These are phyloP conservation scores for Neoarius graeffei DNA, from an alignment of 2,113 vertebrate species.

Conservation along the genomic window DNA sequence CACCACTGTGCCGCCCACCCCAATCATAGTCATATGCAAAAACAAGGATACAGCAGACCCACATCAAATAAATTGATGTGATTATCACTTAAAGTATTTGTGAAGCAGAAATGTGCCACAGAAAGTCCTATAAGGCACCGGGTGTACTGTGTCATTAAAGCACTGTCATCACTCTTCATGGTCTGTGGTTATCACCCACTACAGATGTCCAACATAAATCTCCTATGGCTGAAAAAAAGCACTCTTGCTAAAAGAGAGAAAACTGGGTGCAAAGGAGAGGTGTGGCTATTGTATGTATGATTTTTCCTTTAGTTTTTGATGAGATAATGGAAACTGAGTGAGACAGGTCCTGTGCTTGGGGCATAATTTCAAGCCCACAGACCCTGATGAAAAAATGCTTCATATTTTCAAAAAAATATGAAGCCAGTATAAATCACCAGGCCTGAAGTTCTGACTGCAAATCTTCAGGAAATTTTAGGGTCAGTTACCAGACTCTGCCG, in stretches of 20 bases:
- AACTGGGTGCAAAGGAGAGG: constrained; percentile 17
- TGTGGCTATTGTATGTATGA: constrained; percentile 40
- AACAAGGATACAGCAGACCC: not conserved
- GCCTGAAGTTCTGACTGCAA: constrained; percentile 43
- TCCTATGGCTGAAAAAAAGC: constrained; percentile 42
- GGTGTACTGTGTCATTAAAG: constrained; percentile 34
- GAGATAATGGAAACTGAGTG: constrained; percentile 55
- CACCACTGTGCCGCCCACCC: too few relatives aligned
- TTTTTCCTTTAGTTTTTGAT: constrained; percentile 41
- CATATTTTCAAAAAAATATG: constrained; percentile 48
- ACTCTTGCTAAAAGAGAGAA: constrained; percentile 30
- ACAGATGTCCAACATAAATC: constrained; percentile 52
- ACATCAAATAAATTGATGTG: not conserved
- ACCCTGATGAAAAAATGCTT: constrained; percentile 47
- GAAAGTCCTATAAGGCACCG: not conserved
- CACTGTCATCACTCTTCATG: constrained; percentile 29
- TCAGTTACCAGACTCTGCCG: constrained; percentile 30
- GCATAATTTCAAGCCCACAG: constrained; percentile 51
- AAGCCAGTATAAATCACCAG: constrained; percentile 49
- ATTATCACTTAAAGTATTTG: not conserved
- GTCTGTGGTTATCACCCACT: constrained; percentile 43
- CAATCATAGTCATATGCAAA: not conserved
- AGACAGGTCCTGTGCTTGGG: constrained; percentile 36
- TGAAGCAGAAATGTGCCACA: constrained; percentile 11
- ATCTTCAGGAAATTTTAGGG: constrained; percentile 41